Conservation (phyloP, 2,797 vertebrate genomes). For the Molossus molossus region DNA sequence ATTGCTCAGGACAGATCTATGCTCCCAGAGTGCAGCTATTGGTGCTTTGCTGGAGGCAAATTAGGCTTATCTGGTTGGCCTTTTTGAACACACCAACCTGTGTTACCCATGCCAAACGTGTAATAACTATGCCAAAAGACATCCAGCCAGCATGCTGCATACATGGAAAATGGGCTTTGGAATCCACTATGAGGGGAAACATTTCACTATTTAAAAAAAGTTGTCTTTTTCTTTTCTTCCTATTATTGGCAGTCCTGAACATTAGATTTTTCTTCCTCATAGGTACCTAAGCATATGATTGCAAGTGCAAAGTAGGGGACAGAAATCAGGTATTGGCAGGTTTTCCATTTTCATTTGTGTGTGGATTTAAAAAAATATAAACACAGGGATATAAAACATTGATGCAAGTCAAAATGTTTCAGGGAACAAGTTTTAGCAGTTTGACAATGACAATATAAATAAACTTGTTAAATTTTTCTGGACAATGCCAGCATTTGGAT, state of each 20-base stretch:
- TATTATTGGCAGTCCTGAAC: not conserved
- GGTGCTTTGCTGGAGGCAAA: constrained; percentile 91
- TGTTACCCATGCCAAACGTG: not conserved
- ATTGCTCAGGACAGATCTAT: constrained; percentile 91
- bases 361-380: not conserved
- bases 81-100: not conserved
- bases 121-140: not conserved
- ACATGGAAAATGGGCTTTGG: not conserved
- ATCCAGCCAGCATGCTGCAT: not conserved
- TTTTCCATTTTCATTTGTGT: not conserved
- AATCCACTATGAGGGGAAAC: not conserved
- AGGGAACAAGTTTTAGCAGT: not conserved
- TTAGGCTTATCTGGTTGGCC: not conserved
- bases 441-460: constrained; percentile 85
- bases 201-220: not conserved
- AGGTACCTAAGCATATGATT: not conserved
- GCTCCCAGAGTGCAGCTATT: constrained; percentile 93
- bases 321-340: not conserved
- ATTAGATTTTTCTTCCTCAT: no score
- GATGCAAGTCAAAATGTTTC: not conserved
- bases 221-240: not conserved
- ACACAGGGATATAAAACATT: not conserved
- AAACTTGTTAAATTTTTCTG: constrained; percentile 92
- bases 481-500: constrained; percentile 92
- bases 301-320: not conserved